A percentile compares a stretch with the other conserved stretches of the same genome.
Evolutionary conservation across 1,140 invertebrate species (phyloP).

Genomic region (Calycopis cecrops): DNA sequence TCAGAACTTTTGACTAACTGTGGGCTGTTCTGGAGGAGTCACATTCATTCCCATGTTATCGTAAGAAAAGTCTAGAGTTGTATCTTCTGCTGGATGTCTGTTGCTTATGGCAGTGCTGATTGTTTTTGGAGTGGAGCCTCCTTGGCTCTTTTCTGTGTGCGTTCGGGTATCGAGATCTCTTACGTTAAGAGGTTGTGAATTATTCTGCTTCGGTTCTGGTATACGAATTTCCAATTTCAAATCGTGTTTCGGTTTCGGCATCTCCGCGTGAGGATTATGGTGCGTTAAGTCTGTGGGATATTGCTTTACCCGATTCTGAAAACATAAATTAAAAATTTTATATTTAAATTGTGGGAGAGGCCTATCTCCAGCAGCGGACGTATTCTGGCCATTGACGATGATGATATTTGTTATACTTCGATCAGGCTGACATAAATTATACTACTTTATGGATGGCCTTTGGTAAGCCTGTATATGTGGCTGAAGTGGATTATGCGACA

Average conservation of each 20-base stretch:
- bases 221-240: slow-evolving; percentile 61
- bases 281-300: slow-evolving; percentile 56
- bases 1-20: slow-evolving; percentile 57
- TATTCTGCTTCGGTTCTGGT: slow-evolving; percentile 48
- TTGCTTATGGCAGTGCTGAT: slow-evolving; percentile 75
- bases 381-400: no score
- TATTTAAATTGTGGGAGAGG: no score
- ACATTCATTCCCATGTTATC: slow-evolving; percentile 80
- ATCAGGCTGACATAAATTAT: no score
- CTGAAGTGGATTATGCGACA: no score
- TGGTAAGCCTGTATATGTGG: no score
- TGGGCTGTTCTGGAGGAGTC: slow-evolving; percentile 73
- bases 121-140: slow-evolving; percentile 73
- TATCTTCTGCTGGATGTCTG: slow-evolving; percentile 79
- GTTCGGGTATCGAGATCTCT: slow-evolving; percentile 54
- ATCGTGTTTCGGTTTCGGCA: slow-evolving; percentile 58
- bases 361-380: no score
- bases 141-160: slow-evolving; percentile 62
- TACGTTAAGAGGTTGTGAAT: slow-evolving; percentile 49
- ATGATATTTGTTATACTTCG: no score
- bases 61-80: slow-evolving; percentile 81
- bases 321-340: slow-evolving; percentile 16
- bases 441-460: no score
- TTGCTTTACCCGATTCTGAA: slow-evolving; percentile 61
- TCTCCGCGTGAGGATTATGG: slow-evolving; percentile 60